These are phyloP conservation scores for Rhinella marina DNA, from an alignment of 2,797 vertebrate species.

Conservation along the genomic window DNA sequence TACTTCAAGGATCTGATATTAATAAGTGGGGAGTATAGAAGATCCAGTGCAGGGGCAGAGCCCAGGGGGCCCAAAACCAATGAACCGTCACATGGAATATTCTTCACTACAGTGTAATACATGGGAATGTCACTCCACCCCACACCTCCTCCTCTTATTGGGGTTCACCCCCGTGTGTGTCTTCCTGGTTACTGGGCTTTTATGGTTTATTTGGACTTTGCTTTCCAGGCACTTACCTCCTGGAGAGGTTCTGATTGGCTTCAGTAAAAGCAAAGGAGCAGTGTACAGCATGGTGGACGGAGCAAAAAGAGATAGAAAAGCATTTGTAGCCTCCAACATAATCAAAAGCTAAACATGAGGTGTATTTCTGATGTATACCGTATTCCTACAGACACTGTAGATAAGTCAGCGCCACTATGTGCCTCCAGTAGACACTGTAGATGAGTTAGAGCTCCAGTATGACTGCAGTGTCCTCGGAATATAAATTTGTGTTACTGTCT, in stretches of 20 bases:
- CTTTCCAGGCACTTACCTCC: no score
- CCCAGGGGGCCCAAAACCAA: neutral
- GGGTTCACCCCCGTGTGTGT: neutral
- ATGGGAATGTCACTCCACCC: neutral
- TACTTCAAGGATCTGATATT: conserved; percentile 11
- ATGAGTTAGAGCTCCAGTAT: neutral
- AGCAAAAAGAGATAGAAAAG: no score
- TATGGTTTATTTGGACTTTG: no score
- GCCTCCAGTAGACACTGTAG: neutral
- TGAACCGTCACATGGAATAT: neutral
- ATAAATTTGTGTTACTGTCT: no score
- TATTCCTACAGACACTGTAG: neutral
- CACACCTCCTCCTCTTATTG: neutral
- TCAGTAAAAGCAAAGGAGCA: no score
- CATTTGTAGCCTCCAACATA: no score
- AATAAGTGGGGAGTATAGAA: neutral
- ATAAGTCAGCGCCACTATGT: neutral
- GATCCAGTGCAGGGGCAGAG: neutral
- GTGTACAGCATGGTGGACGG: no score
- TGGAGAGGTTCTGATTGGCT: no score
- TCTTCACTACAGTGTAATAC: neutral
- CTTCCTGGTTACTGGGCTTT: neutral
- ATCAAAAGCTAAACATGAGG: no score
- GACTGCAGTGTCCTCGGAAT: no score
- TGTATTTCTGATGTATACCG: no score